Percentiles rank a stretch among this genome's conserved stretches.
Evolutionary conservation across 2,888 invertebrate species (phyloP).

Genomic region (Euproctis similis): DNA sequence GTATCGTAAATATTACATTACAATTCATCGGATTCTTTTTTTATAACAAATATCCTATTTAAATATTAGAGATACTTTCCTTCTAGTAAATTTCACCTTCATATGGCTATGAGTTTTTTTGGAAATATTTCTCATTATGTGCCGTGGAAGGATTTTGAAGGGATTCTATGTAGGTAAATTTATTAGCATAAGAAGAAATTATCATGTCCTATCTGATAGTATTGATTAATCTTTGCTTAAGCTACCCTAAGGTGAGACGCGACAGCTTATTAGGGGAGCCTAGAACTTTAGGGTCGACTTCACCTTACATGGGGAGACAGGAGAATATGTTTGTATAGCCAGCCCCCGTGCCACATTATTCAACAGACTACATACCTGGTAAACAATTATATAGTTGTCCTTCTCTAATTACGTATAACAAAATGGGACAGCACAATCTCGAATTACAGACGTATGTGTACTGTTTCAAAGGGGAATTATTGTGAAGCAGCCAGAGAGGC

Average conservation of each 20-base stretch:
- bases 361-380: constrained; percentile 22
- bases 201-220: too few species aligned
- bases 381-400: constrained; percentile 31
- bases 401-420: constrained; percentile 20
- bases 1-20: too few species aligned
- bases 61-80: too few species aligned
- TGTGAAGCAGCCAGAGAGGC: constrained; percentile 47
- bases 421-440: constrained; percentile 33
- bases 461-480: constrained; percentile 44
- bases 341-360: constrained; percentile 36
- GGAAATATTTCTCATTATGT: too few species aligned
- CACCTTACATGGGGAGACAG: constrained; percentile 51
- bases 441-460: constrained; percentile 38
- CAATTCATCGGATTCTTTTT: too few species aligned
- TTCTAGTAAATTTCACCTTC: too few species aligned
- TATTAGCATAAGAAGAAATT: too few species aligned
- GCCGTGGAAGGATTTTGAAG: too few species aligned
- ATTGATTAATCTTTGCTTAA: constrained; percentile 31
- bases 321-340: constrained; percentile 58
- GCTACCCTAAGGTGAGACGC: constrained; percentile 65
- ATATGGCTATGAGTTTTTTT: too few species aligned
- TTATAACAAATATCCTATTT: too few species aligned
- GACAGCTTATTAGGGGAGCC: constrained; percentile 71
- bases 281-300: constrained; percentile 70
- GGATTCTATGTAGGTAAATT: not conserved